These are phyloP conservation scores for Chrysolina americana DNA, from an alignment of 2,888 invertebrate genomes.

Conservation along the genomic window DNA sequence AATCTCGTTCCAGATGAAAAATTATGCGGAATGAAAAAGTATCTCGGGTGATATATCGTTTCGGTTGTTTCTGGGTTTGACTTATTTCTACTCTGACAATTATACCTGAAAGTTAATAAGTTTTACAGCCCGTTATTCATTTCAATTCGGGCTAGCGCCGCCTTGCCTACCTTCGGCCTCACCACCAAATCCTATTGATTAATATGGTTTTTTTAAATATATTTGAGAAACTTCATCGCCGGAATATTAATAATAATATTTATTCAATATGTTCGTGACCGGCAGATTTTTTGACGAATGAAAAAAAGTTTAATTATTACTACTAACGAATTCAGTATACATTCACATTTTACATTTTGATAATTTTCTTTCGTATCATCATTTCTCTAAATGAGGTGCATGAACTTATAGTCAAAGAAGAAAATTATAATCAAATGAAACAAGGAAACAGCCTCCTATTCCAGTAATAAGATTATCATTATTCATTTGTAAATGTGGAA, in stretches of 20 bases:
- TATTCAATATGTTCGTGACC: too few relatives aligned
- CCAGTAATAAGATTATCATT: too few relatives aligned
- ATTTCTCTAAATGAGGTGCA: too few relatives aligned
- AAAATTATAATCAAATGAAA: too few relatives aligned
- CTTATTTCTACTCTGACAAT: constrained; percentile 63
- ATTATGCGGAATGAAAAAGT: constrained; percentile 57
- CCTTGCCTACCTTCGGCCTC: constrained; percentile 4
- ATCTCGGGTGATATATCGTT: constrained; percentile 66
- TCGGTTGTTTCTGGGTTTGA: constrained; percentile 63
- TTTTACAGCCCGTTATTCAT: constrained; percentile 30
- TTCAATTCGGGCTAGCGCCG: constrained; percentile 22
- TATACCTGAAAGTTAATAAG: constrained; percentile 62
- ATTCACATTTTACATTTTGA: too few relatives aligned
- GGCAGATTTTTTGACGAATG: too few relatives aligned
- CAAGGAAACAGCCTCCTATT: too few relatives aligned
- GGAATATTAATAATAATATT: not conserved
- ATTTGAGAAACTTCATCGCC: not conserved
- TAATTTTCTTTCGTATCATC: too few relatives aligned
- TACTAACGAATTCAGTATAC: too few relatives aligned
- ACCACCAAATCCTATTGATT: constrained; percentile 10
- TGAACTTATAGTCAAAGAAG: too few relatives aligned
- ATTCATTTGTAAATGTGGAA: too few relatives aligned
- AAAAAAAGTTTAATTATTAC: too few relatives aligned
- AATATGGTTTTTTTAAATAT: constrained; percentile 1
- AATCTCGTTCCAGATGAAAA: constrained; percentile 34